Conservation (phyloP, 2,797 vertebrate genomes). For the Vultur gryphus region DNA sequence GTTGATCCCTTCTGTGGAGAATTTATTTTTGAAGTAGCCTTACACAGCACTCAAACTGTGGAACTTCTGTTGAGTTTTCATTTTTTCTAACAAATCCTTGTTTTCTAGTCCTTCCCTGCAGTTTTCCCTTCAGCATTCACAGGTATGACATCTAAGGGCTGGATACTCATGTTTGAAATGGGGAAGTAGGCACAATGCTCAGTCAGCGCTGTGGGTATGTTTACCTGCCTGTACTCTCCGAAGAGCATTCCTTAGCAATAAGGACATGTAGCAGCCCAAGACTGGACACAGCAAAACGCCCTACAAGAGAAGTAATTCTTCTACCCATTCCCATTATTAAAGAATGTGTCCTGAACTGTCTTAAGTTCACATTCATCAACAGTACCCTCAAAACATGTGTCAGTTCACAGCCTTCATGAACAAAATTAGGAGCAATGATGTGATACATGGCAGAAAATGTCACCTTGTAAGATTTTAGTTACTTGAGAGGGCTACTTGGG, state of each 20-base stretch:
- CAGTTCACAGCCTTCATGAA: background rate
- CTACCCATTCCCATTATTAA: background rate
- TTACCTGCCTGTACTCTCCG: background rate
- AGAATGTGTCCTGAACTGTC: background rate
- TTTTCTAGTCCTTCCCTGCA: background rate
- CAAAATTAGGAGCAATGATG: background rate
- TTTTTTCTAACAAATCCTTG: background rate
- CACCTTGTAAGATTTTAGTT: background rate
- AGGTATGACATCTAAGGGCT: background rate
- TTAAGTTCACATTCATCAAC: background rate
- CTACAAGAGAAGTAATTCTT: background rate
- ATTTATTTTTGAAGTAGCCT: background rate
- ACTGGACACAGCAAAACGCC: background rate
- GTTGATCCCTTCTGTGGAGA: background rate
- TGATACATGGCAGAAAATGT: background rate
- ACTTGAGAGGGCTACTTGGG: background rate
- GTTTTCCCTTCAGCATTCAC: background rate
- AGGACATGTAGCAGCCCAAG: background rate
- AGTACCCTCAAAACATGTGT: fast-evolving
- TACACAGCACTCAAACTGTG: background rate
- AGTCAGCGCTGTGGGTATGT: background rate
- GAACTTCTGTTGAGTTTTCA: background rate
- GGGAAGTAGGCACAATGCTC: background rate
- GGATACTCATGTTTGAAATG: background rate
- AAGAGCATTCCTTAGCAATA: background rate